Evolutionary conservation across 2,797 vertebrate genomes (phyloP).

Genomic region (Saxicola maurus): DNA sequence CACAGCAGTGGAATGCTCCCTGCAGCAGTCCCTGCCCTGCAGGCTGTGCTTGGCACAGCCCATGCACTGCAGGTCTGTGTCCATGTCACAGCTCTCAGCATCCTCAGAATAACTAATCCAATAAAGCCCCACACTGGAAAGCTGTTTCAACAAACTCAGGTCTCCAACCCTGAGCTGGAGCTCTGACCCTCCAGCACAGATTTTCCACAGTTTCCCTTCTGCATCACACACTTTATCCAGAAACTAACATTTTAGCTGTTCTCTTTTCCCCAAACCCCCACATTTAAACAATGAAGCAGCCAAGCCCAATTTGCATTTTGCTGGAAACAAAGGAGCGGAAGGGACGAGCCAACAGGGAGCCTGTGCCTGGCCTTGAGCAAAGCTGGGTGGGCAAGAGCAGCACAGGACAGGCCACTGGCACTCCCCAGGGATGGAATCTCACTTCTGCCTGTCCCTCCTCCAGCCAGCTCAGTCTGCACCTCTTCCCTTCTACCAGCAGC

Average conservation of each 20-base stretch:
- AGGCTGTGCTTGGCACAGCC: not conserved
- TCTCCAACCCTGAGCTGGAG: not conserved
- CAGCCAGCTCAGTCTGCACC: not conserved
- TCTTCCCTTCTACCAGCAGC: not conserved
- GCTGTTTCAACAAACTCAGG: rapidly evolving
- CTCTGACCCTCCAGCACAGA: not conserved
- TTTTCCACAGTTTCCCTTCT: not conserved
- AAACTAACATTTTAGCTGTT: not conserved
- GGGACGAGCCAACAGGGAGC: rapidly evolving
- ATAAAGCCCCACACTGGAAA: not conserved
- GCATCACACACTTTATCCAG: not conserved
- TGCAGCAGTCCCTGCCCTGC: not conserved
- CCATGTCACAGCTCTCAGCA: not conserved
- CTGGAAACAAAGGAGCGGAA: not conserved
- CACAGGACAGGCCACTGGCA: rapidly evolving
- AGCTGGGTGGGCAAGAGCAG: not conserved
- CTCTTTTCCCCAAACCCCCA: not conserved
- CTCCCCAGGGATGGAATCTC: not conserved
- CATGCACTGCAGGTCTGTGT: not conserved
- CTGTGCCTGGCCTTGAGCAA: not conserved
- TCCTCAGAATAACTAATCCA: not conserved
- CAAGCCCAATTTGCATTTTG: not conserved
- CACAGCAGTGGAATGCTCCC: not conserved
- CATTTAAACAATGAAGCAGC: not conserved
- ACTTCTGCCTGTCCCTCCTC: not conserved